These are phyloP conservation scores for Lasioglossum malachurum DNA, from an alignment of 2,888 invertebrate genomes.

Conservation along the genomic window DNA sequence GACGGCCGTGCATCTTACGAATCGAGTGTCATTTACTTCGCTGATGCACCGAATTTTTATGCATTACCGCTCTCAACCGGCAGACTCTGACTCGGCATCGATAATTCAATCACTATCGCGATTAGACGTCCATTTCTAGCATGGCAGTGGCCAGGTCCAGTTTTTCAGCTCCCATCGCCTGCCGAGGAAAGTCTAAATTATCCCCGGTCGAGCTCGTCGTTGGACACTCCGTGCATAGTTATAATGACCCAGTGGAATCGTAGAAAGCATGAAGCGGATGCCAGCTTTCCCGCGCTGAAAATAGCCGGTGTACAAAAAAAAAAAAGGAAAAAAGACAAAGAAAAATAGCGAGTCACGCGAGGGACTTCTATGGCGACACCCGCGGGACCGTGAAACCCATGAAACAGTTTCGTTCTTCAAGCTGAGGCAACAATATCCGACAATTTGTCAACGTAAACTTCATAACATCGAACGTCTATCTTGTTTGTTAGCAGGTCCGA, in stretches of 20 bases:
- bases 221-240: conserved; percentile 23
- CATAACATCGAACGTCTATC: no score
- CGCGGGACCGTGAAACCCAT: conserved; percentile 10
- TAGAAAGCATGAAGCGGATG: conserved; percentile 50
- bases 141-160: neutral
- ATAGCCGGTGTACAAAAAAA: conserved; percentile 1
- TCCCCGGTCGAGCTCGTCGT: neutral
- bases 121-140: neutral
- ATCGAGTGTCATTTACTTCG: neutral
- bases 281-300: conserved; percentile 38
- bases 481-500: no score
- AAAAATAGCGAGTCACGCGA: conserved; percentile 23
- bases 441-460: no score
- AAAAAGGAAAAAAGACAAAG: neutral
- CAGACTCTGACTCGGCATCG: neutral
- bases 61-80: neutral
- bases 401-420: neutral
- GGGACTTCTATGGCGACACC: neutral
- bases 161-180: conserved; percentile 1
- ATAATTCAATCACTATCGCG: conserved; percentile 5
- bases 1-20: neutral
- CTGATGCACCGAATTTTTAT: neutral
- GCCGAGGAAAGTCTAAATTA: conserved; percentile 6
- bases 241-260: conserved; percentile 33
- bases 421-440: neutral